phyloP scores from a whole-genome alignment of 2,797 vertebrate species.

The Pangasius macronema region DNA sequence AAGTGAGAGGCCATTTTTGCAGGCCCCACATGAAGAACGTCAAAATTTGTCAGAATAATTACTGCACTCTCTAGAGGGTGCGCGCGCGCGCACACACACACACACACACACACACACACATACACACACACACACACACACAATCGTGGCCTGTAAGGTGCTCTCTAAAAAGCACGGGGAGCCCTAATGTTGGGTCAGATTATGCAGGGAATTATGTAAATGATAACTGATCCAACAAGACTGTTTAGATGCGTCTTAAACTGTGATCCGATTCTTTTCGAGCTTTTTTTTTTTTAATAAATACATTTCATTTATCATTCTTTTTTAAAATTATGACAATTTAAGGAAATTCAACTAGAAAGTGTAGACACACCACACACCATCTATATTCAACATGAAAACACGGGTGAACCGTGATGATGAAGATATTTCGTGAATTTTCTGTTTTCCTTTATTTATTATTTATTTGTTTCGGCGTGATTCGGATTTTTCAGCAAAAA shows the following conservation, averaged over 20 bases:
- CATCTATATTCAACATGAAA: background rate
- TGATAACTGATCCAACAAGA: constrained; percentile 1
- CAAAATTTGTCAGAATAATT: constrained; percentile 57
- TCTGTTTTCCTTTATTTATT: background rate
- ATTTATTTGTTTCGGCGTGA: constrained; percentile 9
- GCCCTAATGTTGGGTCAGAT: background rate
- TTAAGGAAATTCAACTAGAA: background rate
- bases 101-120: background rate
- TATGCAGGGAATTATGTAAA: background rate
- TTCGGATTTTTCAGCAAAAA: constrained; percentile 47
- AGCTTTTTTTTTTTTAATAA: background rate
- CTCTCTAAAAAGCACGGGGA: background rate
- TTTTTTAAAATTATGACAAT: background rate
- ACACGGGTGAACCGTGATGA: background rate
- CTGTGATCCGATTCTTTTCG: background rate
- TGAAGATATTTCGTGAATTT: background rate
- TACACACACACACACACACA: background rate
- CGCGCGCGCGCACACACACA: no score
- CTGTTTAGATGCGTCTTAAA: background rate
- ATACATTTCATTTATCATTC: background rate
- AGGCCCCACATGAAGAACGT: constrained; percentile 61
- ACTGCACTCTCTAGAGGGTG: constrained; percentile 1
- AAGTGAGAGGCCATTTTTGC: constrained; percentile 43
- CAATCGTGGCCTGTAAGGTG: background rate
- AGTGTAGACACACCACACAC: background rate